Evolutionary conservation across 1,140 invertebrate genomes (phyloP).

Genomic region (Drosophila carrolli): DNA sequence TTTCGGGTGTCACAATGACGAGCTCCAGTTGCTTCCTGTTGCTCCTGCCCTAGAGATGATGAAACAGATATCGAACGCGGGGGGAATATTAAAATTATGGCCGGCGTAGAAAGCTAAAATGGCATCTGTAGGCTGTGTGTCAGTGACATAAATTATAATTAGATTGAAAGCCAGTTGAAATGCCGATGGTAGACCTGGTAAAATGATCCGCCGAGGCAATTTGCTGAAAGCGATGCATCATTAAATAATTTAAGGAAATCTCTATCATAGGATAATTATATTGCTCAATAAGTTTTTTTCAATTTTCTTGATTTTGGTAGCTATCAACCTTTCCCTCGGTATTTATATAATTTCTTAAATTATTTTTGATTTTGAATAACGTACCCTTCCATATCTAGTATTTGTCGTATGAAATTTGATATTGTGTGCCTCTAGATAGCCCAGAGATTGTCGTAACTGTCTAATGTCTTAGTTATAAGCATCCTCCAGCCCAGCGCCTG

Average conservation of each 20-base stretch:
- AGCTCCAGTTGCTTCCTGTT: slow-evolving; percentile 9
- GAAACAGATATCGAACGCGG: slow-evolving; percentile 31
- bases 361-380: slow-evolving; percentile 41
- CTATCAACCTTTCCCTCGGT: not conserved
- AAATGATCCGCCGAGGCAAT: slow-evolving; percentile 48
- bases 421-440: slow-evolving; percentile 58
- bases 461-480: slow-evolving; percentile 58
- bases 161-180: slow-evolving; percentile 55
- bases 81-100: slow-evolving; percentile 69
- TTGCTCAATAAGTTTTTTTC: slow-evolving; percentile 47
- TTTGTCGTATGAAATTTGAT: slow-evolving; percentile 62
- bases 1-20: slow-evolving; percentile 71
- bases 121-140: slow-evolving; percentile 31
- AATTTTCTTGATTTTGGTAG: slow-evolving; percentile 17
- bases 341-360: slow-evolving; percentile 25
- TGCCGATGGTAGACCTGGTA: slow-evolving; percentile 53
- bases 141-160: slow-evolving; percentile 78
- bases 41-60: slow-evolving; percentile 12
- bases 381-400: slow-evolving; percentile 23
- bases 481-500: not conserved
- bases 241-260: slow-evolving; percentile 29
- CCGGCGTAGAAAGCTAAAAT: slow-evolving; percentile 16
- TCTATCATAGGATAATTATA: slow-evolving; percentile 50
- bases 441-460: slow-evolving; percentile 54
- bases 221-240: slow-evolving; percentile 25